A percentile compares a stretch with the other conserved stretches of the same genome.
Conservation (phyloP, 2,113 vertebrate species). For the Puma concolor region DNA sequence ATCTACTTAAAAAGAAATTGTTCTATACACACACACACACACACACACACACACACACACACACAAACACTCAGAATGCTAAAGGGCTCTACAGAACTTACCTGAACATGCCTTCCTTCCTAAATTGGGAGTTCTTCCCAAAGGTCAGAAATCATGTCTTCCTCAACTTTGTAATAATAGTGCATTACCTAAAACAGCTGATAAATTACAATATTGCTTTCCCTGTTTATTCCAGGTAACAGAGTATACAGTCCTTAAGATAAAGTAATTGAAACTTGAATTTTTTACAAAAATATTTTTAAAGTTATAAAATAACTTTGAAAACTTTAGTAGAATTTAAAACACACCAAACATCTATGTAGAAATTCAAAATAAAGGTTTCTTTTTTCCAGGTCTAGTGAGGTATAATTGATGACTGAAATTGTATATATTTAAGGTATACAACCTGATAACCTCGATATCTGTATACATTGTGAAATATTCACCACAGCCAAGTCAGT, state of each 20-base stretch:
- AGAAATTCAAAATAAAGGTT: background rate
- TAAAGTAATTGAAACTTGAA: background rate
- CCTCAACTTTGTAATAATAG: background rate
- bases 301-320: background rate
- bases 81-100: background rate
- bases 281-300: slow-evolving; percentile 24
- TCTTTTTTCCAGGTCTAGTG: background rate
- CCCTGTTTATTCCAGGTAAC: background rate
- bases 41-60: no score
- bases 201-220: background rate
- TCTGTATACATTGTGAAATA: background rate
- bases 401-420: slow-evolving; percentile 10
- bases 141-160: slow-evolving; percentile 1
- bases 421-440: background rate
- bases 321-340: slow-evolving; percentile 6
- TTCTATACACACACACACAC: background rate
- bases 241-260: background rate
- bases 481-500: background rate
- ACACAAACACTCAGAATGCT: background rate
- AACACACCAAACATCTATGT: background rate
- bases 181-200: background rate
- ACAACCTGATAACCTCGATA: background rate
- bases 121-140: slow-evolving; percentile 28
- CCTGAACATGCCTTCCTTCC: background rate
- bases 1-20: background rate